Evolutionary conservation across 1,140 invertebrate genomes (phyloP).

Genomic region (Bombus pascuorum): DNA sequence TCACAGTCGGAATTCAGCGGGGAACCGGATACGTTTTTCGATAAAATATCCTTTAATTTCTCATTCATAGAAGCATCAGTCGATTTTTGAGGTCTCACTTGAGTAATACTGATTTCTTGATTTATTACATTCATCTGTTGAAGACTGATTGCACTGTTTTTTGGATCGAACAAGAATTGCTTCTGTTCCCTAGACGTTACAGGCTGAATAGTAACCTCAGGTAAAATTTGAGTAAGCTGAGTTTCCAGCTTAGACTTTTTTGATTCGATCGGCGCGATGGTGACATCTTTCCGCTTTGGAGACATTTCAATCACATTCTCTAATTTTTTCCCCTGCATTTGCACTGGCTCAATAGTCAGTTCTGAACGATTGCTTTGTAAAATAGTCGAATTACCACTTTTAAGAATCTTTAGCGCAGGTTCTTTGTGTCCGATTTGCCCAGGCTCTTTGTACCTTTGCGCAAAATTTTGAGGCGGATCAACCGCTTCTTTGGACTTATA

Average conservation of each 20-base stretch:
- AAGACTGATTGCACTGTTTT: slow-evolving; percentile 75
- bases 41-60: slow-evolving; percentile 73
- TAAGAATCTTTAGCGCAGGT: slow-evolving; percentile 65
- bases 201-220: slow-evolving; percentile 79
- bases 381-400: slow-evolving; percentile 58
- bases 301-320: slow-evolving; percentile 59
- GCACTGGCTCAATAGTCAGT: slow-evolving; percentile 74
- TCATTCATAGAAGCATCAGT: slow-evolving; percentile 64
- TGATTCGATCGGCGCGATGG: slow-evolving; percentile 72
- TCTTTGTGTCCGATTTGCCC: slow-evolving; percentile 52
- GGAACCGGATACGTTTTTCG: slow-evolving; percentile 65
- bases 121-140: slow-evolving; percentile 79
- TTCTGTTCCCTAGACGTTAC: slow-evolving; percentile 68
- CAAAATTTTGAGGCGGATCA: slow-evolving; percentile 32
- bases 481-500: slow-evolving; percentile 58
- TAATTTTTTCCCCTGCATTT: slow-evolving; percentile 56
- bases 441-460: slow-evolving; percentile 62
- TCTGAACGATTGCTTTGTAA: slow-evolving; percentile 67
- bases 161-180: slow-evolving; percentile 73
- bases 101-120: slow-evolving; percentile 80
- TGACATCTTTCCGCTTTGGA: slow-evolving; percentile 77
- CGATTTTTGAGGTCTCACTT: slow-evolving; percentile 66
- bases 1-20: slow-evolving; percentile 76
- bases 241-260: slow-evolving; percentile 79
- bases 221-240: slow-evolving; percentile 76